Evolutionary conservation across 2,888 invertebrate genomes (phyloP).

Genomic region (Boloria euphrosyne): DNA sequence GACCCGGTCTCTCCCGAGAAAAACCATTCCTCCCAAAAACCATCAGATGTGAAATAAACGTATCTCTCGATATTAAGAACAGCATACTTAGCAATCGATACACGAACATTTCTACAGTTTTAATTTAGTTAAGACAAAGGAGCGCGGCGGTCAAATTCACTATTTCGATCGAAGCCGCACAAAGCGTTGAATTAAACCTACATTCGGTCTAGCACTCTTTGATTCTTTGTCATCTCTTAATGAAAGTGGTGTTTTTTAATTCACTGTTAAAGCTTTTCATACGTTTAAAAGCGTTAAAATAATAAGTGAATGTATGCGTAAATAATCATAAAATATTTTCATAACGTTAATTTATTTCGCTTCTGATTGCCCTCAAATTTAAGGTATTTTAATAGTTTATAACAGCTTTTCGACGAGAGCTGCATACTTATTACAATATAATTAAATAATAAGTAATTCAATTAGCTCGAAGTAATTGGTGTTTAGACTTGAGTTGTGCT

Average conservation of each 20-base stretch:
- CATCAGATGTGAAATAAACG: background rate
- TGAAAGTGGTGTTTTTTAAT: conserved; percentile 27
- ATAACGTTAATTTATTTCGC: background rate
- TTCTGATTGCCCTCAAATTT: conserved; percentile 8
- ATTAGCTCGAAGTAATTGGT: no score
- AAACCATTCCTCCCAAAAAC: no score
- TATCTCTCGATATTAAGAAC: background rate
- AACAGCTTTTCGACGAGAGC: conserved; percentile 1
- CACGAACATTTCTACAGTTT: conserved; percentile 6
- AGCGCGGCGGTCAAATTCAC: conserved; percentile 17
- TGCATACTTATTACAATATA: background rate
- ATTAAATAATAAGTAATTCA: background rate
- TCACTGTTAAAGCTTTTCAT: background rate
- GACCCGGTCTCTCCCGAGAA: no score
- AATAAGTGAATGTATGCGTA: conserved; percentile 1
- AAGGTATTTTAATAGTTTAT: conserved; percentile 3
- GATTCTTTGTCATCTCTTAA: conserved; percentile 40
- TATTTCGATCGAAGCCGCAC: conserved; percentile 32
- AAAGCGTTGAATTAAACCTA: conserved; percentile 41
- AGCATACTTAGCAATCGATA: background rate
- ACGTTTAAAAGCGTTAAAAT: background rate
- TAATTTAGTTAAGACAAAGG: conserved; percentile 19
- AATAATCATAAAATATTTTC: conserved; percentile 1
- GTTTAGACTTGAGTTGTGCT: background rate
- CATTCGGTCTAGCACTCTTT: conserved; percentile 34